A percentile compares a stretch with the other conserved stretches of the same genome.
Evolutionary conservation across 1,140 invertebrate genomes (phyloP).

Genomic region (Rhopalosiphum maidis): DNA sequence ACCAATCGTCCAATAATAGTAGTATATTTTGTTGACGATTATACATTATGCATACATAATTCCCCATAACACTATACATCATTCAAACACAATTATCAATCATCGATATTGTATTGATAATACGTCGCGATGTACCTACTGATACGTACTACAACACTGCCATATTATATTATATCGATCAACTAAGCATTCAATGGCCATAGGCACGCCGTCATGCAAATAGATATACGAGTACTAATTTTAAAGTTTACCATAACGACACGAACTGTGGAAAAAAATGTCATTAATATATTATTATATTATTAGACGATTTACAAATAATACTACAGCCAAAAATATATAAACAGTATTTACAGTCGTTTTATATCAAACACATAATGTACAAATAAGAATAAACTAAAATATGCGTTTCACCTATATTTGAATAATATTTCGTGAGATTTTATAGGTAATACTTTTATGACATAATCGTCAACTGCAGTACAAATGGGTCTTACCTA

Average conservation of each 20-base stretch:
- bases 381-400: background rate
- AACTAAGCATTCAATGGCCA: background rate
- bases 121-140: background rate
- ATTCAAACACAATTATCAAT: background rate
- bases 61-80: background rate
- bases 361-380: background rate
- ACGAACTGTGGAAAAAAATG: background rate
- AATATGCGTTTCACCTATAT: background rate
- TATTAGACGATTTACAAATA: too few species aligned
- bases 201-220: background rate
- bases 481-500: too few species aligned
- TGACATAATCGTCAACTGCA: background rate
- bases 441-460: background rate
- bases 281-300: too few species aligned
- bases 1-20: background rate
- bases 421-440: background rate
- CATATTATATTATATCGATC: background rate
- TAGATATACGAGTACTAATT: background rate
- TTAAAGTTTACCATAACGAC: background rate
- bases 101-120: background rate
- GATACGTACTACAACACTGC: background rate
- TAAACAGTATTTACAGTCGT: background rate
- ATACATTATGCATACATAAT: background rate
- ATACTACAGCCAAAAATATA: background rate
- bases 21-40: background rate